Evolutionary conservation across 2,797 vertebrate genomes (phyloP).

Genomic region (Diceros bicornis): DNA sequence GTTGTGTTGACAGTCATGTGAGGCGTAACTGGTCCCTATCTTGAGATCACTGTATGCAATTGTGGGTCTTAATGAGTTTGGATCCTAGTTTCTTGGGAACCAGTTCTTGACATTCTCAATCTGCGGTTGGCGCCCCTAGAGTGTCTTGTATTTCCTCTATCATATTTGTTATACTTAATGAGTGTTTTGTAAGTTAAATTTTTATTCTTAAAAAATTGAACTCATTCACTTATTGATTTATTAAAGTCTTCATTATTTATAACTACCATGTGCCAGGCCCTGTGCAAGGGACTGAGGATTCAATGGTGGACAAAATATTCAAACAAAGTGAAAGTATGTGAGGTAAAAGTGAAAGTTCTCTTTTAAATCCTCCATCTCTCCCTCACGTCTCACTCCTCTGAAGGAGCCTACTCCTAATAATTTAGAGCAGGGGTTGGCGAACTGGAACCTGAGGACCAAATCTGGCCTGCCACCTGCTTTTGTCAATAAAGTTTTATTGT

Average conservation of each 20-base stretch:
- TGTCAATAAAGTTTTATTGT: constrained; percentile 47
- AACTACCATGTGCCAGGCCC: neutral
- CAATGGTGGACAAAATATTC: neutral
- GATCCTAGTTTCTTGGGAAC: neutral
- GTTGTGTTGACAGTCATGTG: neutral
- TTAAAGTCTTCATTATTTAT: neutral
- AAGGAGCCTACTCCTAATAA: neutral
- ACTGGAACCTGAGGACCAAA: neutral
- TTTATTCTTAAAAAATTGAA: constrained; percentile 11
- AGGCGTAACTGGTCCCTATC: neutral
- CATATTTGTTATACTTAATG: neutral
- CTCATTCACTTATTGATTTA: neutral
- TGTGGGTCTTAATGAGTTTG: neutral
- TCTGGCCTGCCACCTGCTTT: neutral
- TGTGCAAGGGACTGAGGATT: neutral
- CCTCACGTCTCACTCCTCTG: neutral
- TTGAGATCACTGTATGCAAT: neutral
- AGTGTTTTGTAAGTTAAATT: neutral
- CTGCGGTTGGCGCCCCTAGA: neutral
- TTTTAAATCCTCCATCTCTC: neutral
- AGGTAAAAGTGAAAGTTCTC: neutral
- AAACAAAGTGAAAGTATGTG: neutral
- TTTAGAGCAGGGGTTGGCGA: neutral
- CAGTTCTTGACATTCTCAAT: neutral
- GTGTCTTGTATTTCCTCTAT: neutral